A percentile compares a stretch with the other conserved stretches of the same genome.
These are phyloP conservation scores for Mastomys coucha DNA, from an alignment of 2,113 vertebrate species.

Conservation along the genomic window DNA sequence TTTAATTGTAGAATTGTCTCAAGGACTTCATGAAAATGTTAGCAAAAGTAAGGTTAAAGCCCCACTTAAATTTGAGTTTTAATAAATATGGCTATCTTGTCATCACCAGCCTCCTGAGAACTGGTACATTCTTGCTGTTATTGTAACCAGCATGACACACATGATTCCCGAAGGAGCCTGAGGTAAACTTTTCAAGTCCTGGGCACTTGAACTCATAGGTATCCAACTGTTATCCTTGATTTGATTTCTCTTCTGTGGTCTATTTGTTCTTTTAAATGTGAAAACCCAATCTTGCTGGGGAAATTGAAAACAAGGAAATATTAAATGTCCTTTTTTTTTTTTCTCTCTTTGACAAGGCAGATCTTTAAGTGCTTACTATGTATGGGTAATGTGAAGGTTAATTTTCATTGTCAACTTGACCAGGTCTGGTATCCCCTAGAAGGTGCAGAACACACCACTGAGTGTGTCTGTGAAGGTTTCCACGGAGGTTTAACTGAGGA, in stretches of 20 bases:
- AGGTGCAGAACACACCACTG: not conserved
- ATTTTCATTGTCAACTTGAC: not conserved
- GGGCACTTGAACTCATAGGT: not conserved
- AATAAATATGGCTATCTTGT: not conserved
- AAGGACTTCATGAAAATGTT: conserved; percentile 12
- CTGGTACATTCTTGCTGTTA: not conserved
- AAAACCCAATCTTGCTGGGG: not conserved
- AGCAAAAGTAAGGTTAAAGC: not conserved
- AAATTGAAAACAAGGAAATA: not conserved
- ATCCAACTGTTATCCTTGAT: not conserved
- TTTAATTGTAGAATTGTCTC: conserved; percentile 36
- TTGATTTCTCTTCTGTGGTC: not conserved
- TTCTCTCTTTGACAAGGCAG: not conserved
- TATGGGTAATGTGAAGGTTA: not conserved
- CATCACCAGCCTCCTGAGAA: not conserved
- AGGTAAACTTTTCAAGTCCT: conserved; percentile 4
- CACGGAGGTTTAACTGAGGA: not conserved
- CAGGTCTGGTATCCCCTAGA: not conserved
- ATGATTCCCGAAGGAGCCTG: not conserved
- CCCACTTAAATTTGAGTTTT: conserved; percentile 1
- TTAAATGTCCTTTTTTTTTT: not conserved
- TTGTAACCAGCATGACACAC: not conserved
- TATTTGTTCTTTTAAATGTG: not conserved
- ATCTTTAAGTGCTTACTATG: not conserved
- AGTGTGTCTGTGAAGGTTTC: not conserved